Evolutionary conservation across 2,113 vertebrate species (phyloP).

Genomic region (Motacilla tschutschensis): DNA sequence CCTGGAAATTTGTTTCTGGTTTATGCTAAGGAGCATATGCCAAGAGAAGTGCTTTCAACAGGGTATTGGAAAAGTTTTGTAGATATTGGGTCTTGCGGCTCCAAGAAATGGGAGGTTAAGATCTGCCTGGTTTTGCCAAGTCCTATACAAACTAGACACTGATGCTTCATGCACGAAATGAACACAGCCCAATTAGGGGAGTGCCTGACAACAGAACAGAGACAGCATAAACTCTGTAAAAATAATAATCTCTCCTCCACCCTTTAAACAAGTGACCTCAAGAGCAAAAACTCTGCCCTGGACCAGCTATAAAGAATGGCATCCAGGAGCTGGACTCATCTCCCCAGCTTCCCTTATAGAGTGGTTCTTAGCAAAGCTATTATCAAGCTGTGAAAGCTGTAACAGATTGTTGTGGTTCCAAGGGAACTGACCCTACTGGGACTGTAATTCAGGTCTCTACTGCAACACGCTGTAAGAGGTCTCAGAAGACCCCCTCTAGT

Average conservation of each 20-base stretch:
- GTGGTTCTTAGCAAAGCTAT: neutral
- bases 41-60: neutral
- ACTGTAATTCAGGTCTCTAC: neutral
- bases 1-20: conserved; percentile 31
- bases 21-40: neutral
- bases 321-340: neutral
- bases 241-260: conserved; percentile 13
- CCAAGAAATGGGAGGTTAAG: neutral
- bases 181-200: neutral
- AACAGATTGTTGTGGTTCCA: neutral
- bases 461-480: neutral
- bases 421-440: neutral
- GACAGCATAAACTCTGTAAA: conserved; percentile 13
- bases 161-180: neutral
- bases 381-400: neutral
- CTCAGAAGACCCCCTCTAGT: neutral
- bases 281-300: neutral
- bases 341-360: neutral
- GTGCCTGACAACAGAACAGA: conserved; percentile 12
- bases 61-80: conserved; percentile 1
- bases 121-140: conserved; percentile 11
- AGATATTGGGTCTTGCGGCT: neutral
- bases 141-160: neutral
- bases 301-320: neutral
- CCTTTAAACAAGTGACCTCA: conserved; percentile 1